Base-by-base conservation (phyloP, 2,113 vertebrate species). In the Rattus rattus region DNA sequence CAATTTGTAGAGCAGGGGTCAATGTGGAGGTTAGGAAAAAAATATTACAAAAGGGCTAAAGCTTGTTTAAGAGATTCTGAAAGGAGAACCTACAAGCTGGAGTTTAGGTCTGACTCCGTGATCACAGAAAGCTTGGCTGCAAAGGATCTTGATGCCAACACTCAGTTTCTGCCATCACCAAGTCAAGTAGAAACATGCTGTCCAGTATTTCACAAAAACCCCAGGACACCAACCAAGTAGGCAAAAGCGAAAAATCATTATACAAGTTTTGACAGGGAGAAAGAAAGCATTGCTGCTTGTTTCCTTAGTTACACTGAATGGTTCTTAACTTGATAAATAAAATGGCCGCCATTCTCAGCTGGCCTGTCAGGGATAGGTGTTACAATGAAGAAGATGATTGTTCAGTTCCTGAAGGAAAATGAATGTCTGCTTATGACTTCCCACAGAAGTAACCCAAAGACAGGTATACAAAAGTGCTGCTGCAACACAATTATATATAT, bases 231-330 rank as follows among this genome's bases (percentile, higher is more conserved):
- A 97, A 94, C 79, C 85, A 96, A 93, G 84, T 75, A 90, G 69
- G 59, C 56, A 92, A 94, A 95, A 33, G n/a, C 83, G n/a, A 79
- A 96, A 96, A 81, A 20, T 84, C 67, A 92, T 96, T 88, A 49
- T 81, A 90, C 49, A 94, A 92, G 80, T 39, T 95, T 85, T 84
- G 33, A 54, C 17, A 33, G 30, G 47, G 6, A 73, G 47, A 49
- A 75, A 83, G 36, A 96, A 94, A 92, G 39, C 56, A 80, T 75
- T 89, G 56, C 69, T 81, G 9, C 49, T 63, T 19, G 24, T 95
- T 79, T 95, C 76, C 28, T 95, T 91, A 73, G 80, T 94, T 20
- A n/a, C 17, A 49, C 13, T 88, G 70, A 95, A 63, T 79, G 65
- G 88, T 92, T 92, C 69, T 86, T 91, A 24, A 91, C n/a, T 52